phyloP scores from a whole-genome alignment of 1,140 invertebrate genomes.

The Caenorhabditis inopinata region DNA sequence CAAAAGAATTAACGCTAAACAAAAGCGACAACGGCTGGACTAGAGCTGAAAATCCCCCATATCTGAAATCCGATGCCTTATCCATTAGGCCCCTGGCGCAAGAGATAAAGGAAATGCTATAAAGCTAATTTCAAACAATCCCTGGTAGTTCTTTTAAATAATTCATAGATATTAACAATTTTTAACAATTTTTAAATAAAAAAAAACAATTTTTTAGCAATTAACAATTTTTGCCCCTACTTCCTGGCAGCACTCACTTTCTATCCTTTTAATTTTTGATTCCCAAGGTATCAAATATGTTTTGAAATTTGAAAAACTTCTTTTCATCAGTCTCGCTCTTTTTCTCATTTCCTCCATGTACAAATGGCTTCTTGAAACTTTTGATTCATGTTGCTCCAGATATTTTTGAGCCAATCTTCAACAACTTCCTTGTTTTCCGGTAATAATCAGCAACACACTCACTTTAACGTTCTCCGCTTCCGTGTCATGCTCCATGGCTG shows the following conservation, averaged over 20 bases:
- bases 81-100: no score
- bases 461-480: conserved; percentile 78
- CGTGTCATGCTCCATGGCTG: conserved; percentile 84
- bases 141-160: no score
- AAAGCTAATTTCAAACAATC: no score
- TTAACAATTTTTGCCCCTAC: not conserved
- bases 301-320: conserved; percentile 81
- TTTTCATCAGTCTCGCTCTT: conserved; percentile 78
- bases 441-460: not conserved
- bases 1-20: no score
- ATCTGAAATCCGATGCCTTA: no score
- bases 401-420: conserved; percentile 58
- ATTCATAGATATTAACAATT: no score
- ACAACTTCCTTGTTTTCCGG: not conserved
- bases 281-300: conserved; percentile 90
- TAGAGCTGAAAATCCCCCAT: no score
- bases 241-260: conserved; percentile 73
- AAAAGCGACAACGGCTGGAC: no score
- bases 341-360: conserved; percentile 65
- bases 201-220: not conserved
- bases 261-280: conserved; percentile 88
- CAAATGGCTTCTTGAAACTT: conserved; percentile 59
- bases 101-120: no score
- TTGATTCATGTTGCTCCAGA: conserved; percentile 60
- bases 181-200: no score